Evolutionary conservation across 2,888 invertebrate genomes (phyloP), one percentile per base, ranked within the genome.

Genomic region (Deilephila elpenor): DNA sequence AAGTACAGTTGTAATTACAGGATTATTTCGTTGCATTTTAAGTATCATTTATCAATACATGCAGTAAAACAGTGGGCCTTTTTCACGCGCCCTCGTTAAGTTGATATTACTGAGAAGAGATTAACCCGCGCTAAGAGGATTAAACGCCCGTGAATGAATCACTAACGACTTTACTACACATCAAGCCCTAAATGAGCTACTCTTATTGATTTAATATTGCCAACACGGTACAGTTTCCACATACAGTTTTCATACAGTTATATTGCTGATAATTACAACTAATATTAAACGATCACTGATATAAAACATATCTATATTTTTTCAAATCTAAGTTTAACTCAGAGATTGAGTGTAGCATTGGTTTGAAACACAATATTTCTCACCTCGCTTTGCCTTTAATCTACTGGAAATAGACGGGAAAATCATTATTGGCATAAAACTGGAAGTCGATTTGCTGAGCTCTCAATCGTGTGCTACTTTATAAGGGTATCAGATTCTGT

Each of bases 161-260:
- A 61, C 60, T 61, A 61, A 61, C 60, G 60, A 61, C 29, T 61
- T 61, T 61, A 61, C 60, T 25, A 17, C 60, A 20, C 20, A 61
- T 56, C 56, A 56, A n/a, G 6, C 56, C 25, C 25, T 17, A 17
- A 25, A 25, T 29, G 25, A 61, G 32, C 32, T 61, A 61, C 60
- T 29, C 4, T 25, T 61, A 61, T 61, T 61, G 29, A 61, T 61
- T 61, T 17, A 25, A 32, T 61, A 29, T 61, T 17, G 60, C 29
- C 17, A 61, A 29, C 60, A 17, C 60, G 17, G 17, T 61, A 32
- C 59, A 1, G 8, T n/a, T 8, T n/a, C n/a, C 20, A 25, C 0
- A 60, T 5, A 61, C 6, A 56, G n/a, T 19, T 17, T n/a, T n/a
- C 19, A n/a, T 2, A 17, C 6, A 56, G 56, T 56, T 56, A n/a